Base-by-base conservation (phyloP, 2,113 vertebrate species). In the Aphyosemion australe region DNA sequence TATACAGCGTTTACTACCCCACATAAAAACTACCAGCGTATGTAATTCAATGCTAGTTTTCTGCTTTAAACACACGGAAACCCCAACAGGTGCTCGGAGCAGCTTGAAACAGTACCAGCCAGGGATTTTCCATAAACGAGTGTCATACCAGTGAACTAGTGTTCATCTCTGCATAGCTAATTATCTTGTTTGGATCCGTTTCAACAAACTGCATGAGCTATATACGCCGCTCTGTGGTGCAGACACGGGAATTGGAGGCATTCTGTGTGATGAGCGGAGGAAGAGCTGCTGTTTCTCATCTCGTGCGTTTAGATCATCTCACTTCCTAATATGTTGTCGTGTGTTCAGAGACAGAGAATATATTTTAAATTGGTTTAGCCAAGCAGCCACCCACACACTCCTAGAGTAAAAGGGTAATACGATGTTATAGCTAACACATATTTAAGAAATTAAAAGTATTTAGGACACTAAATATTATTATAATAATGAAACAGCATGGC, bases 91-190 rank as follows among this genome's bases (percentile, higher is more conserved):
- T 82, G 82, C 61, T 69, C 12, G 10, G 34, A 73, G 61, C 74
- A 64, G 69, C 84, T 58, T 80, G 66, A 76, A 72, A 34, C 61
- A 56, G 21, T 43, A 61, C 69, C 74, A 68, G 37, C 32, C 1
- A 73, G 69, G 54, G 9, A 59, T 69, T 74, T 85, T 79, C 83
- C 69, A 45, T 82, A 68, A 80, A 70, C 69, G 80, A 57, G 72
- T 62, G 76, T 80, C 60, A 76, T 70, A 55, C 72, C 68, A 61
- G 49, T 59, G 66, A 74, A 49, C 68, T 50, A 1, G 32, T 47
- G 45, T 57, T 78, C 61, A 67, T 71, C 59, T 71, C 67, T 61
- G 39, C 72, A 54, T 20, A n/a, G 72, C 48, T 79, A 75, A 65
- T 78, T 61, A 64, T 76, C 39, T 62, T 49, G 59, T 54, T 87